A percentile compares a stretch with the other conserved stretches of the same genome.
Conservation (phyloP, 1,140 invertebrate species). For the Drosophila parvula region DNA sequence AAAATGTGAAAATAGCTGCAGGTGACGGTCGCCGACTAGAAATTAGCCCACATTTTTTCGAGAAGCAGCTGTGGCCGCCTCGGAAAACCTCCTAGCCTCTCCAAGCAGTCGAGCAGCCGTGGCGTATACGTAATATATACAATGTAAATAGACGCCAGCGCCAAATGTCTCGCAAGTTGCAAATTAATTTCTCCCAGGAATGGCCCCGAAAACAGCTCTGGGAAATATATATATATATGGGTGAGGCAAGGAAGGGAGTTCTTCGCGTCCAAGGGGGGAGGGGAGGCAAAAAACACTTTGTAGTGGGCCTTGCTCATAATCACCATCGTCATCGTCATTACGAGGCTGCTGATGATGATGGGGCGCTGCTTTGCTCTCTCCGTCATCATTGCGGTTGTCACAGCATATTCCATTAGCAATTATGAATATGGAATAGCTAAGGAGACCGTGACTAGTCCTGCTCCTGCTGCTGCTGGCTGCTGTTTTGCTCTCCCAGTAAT, state of each 20-base stretch:
- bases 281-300: slow-evolving; percentile 48
- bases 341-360: slow-evolving; percentile 3
- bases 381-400: slow-evolving; percentile 57
- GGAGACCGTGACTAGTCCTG: slow-evolving; percentile 63
- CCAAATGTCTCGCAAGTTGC: slow-evolving; percentile 81
- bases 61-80: slow-evolving; percentile 56
- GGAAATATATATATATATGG: slow-evolving; percentile 26
- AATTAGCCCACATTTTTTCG: slow-evolving; percentile 65
- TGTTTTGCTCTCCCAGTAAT: slow-evolving; percentile 42
- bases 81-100: slow-evolving; percentile 52
- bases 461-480: slow-evolving; percentile 23
- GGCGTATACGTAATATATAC: slow-evolving; percentile 78
- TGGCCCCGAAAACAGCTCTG: slow-evolving; percentile 30
- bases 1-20: slow-evolving; percentile 73
- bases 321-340: slow-evolving; percentile 40
- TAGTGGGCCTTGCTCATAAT: slow-evolving; percentile 62
- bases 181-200: slow-evolving; percentile 84
- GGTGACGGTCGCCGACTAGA: slow-evolving; percentile 68
- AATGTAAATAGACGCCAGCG: slow-evolving; percentile 76
- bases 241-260: slow-evolving; percentile 10
- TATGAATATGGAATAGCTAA: slow-evolving; percentile 79
- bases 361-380: slow-evolving; percentile 10
- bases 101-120: slow-evolving; percentile 23
- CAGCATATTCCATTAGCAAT: slow-evolving; percentile 84
- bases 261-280: neutral